phyloP scores from a whole-genome alignment of 1,140 invertebrate species.

The Littorina saxatilis region DNA sequence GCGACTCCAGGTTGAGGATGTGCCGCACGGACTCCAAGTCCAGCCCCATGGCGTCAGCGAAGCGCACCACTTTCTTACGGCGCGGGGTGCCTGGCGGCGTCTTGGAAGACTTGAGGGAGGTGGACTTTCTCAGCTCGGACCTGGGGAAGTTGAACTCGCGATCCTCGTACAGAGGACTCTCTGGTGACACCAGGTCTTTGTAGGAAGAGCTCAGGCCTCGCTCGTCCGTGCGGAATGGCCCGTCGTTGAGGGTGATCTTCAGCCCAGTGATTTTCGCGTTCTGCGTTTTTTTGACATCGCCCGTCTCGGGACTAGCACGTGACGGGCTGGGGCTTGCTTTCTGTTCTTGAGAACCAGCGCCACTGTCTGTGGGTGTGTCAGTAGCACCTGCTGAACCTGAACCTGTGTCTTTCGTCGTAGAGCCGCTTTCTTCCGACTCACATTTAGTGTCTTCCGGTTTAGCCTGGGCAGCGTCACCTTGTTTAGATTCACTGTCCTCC shows the following conservation, averaged over 20 bases:
- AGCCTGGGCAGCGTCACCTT: neutral
- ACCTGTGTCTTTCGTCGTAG: no score
- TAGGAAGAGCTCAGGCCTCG: neutral
- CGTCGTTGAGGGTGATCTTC: neutral
- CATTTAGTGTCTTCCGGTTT: neutral
- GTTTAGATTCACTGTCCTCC: neutral
- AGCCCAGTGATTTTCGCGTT: neutral
- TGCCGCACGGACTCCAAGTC: slow-evolving; percentile 91
- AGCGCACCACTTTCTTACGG: slow-evolving; percentile 95
- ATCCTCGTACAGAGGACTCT: slow-evolving; percentile 67
- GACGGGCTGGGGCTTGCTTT: no score
- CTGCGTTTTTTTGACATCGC: no score
- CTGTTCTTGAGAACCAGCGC: no score
- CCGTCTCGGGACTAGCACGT: no score
- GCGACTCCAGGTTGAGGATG: slow-evolving; percentile 70
- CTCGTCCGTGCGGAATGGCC: neutral
- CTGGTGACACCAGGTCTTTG: slow-evolving; percentile 39
- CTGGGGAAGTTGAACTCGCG: slow-evolving; percentile 70
- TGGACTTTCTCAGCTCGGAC: slow-evolving; percentile 65
- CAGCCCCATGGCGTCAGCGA: slow-evolving; percentile 94
- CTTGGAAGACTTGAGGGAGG: slow-evolving; percentile 92
- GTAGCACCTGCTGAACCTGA: no score
- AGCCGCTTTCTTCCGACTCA: neutral
- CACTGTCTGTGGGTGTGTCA: no score
- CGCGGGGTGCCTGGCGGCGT: slow-evolving; percentile 85